phyloP scores from a whole-genome alignment of 2,888 invertebrate species.

The Phrixothrix hirtus region DNA sequence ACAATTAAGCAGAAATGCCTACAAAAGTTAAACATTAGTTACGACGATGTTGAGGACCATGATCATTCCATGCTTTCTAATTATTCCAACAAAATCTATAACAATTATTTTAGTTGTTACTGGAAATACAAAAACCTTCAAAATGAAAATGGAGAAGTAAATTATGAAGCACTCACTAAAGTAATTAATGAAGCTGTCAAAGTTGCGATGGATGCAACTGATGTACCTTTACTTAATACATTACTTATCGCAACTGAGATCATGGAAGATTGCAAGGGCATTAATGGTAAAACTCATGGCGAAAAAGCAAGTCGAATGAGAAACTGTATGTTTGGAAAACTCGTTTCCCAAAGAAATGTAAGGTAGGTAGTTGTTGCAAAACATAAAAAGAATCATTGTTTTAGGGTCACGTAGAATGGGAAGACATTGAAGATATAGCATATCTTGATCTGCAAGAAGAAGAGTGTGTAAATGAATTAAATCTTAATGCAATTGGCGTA shows the following conservation, averaged over 20 bases:
- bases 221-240: constrained; percentile 6
- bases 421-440: constrained; percentile 15
- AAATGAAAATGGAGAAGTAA: constrained; percentile 1
- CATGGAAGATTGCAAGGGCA: constrained; percentile 3
- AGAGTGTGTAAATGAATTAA: constrained; percentile 8
- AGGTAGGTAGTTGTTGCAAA: background rate
- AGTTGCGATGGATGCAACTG: constrained; percentile 2
- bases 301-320: constrained; percentile 11
- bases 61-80: background rate
- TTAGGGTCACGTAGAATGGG: background rate
- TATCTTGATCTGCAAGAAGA: constrained; percentile 11
- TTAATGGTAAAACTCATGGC: constrained; percentile 8
- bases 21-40: background rate
- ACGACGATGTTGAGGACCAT: background rate
- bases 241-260: constrained; percentile 5
- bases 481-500: constrained; percentile 2
- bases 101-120: constrained; percentile 3
- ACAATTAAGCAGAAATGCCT: background rate
- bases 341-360: constrained; percentile 8
- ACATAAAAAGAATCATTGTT: background rate
- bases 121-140: constrained; percentile 11
- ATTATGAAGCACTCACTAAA: constrained; percentile 5
- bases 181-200: constrained; percentile 4
- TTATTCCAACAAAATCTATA: background rate
- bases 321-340: constrained; percentile 16